Evolutionary conservation across 1,140 invertebrate species (phyloP), one percentile per base, ranked within the genome.

Genomic region (Drosophila lini): DNA sequence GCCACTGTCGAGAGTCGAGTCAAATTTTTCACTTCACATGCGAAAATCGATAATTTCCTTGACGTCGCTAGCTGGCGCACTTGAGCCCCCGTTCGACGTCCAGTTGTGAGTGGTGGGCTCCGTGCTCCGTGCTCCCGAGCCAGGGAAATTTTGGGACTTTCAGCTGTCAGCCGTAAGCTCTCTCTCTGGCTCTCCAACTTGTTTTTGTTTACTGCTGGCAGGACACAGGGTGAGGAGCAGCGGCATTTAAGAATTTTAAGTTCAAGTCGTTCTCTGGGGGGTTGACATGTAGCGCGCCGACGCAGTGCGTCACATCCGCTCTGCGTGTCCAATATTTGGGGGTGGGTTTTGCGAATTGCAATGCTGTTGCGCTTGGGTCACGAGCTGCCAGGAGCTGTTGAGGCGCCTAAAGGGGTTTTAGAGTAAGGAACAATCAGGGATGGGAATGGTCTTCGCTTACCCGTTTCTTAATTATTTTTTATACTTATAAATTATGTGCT

Each of bases 11-110:
- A 36, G 28, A 44, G 40, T 44, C 31, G 11, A 71, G 65, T 36
- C 44, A 48, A 28, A 67, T 86, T 90, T 89, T 89, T 89, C 84
- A 90, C 85, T 78, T 65, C 63, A 48, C 59, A 63, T 67, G 59
- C 48, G 50, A 91, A 88, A 91, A 91, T 91, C 90, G 59, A 91
- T 91, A 91, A 90, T 91, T 91, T 90, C 90, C 90, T 91, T 80
- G 68, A 78, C 79, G 81, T 60, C 28, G 61, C 40, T 76, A 32
- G 52, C 58, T 75, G 61, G 50, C 58, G 74, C 25, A 50, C 56
- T 77, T 79, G 75, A 73, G 53, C 73, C 73, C 38, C 68, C 53
- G 61, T 89, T 77, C 73, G 74, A 89, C 50, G 58, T 89, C 59
- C 80, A 84, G 69, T 68, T 83, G 70, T 56, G 58, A 74, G 71